Base-by-base conservation (phyloP, 2,113 vertebrate genomes). In the Colossoma macropomum region DNA sequence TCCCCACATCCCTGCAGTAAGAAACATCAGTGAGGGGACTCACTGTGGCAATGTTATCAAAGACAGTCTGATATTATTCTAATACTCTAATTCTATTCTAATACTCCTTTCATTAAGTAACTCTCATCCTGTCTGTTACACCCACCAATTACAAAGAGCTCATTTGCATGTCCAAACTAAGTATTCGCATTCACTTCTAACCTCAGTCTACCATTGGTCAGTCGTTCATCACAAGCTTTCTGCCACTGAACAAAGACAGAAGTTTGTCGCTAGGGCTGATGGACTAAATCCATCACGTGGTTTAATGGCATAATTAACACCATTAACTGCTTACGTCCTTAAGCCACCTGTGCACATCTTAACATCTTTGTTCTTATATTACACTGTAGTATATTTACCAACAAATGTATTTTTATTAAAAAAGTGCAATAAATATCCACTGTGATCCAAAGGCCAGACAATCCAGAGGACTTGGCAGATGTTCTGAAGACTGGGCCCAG, bases 51-150 rank as follows among this genome's bases (percentile, higher is more conserved):
- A 88, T 87, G 85, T 87, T 89, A 89, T 89, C 81, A 89, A 92
- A 89, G 88, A 89, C 87, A 84, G 77, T 80, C 88, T 75, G 87
- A 91, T 91, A 90, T 85, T 75, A 83, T 70, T 87, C 83, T n/a
- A n/a, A n/a, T n/a, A n/a, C n/a, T n/a, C n/a, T n/a, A n/a, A n/a
- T n/a, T n/a, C n/a, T n/a, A n/a, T n/a, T n/a, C n/a, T n/a, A n/a
- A n/a, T n/a, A 78, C 75, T 91, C 86, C 90, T 93, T 92, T 93
- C 91, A 93, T 92, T 93, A 91, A 86, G 86, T 85, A 82, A 86
- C 85, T 80, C 88, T 83, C 89, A 89, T 85, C 87, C 88, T 68
- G 69, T 38, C 82, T 71, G 84, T 86, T 81, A 78, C 52, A 82
- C 89, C 88, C 88, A 89, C 88, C 87, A 88, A 91, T 90, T 88